phyloP scores from a whole-genome alignment of 2,113 vertebrate genomes.

The Esox niger region DNA sequence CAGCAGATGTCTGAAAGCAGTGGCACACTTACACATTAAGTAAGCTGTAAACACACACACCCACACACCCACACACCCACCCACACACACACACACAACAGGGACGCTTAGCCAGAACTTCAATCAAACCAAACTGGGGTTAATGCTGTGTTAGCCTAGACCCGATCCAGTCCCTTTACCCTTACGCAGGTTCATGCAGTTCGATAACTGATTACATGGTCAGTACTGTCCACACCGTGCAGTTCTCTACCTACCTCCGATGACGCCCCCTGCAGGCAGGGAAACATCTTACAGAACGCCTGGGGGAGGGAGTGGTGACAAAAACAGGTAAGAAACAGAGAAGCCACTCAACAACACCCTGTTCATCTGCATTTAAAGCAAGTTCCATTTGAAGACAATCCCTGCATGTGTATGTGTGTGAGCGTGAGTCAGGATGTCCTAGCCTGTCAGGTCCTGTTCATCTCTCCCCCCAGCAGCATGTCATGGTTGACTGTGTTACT shows the following conservation, averaged over 20 bases:
- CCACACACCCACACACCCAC: background rate
- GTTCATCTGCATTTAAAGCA: too few relatives aligned
- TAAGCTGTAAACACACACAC: background rate
- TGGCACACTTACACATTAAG: background rate
- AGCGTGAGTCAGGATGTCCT: conserved; percentile 2
- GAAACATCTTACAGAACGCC: conserved; percentile 62
- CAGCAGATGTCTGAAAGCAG: conserved; percentile 5
- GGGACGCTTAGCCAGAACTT: background rate
- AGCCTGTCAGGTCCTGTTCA: too few relatives aligned
- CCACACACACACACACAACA: background rate
- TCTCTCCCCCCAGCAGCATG: too few relatives aligned
- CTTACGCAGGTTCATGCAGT: too few relatives aligned
- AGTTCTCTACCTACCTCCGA: conserved; percentile 46
- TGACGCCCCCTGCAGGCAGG: conserved; percentile 53
- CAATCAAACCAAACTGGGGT: background rate
- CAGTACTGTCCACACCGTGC: conserved; percentile 6
- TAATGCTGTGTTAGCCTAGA: too few relatives aligned
- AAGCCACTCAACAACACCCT: conserved; percentile 3
- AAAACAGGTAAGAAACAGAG: conserved; percentile 1
- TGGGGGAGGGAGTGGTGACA: conserved; percentile 25
- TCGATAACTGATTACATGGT: background rate
- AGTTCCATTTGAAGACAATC: too few relatives aligned
- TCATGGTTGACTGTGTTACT: too few relatives aligned
- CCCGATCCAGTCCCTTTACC: too few relatives aligned
- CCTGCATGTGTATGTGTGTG: background rate